Base-by-base conservation (phyloP, 1,140 invertebrate species). In the Myzus persicae region DNA sequence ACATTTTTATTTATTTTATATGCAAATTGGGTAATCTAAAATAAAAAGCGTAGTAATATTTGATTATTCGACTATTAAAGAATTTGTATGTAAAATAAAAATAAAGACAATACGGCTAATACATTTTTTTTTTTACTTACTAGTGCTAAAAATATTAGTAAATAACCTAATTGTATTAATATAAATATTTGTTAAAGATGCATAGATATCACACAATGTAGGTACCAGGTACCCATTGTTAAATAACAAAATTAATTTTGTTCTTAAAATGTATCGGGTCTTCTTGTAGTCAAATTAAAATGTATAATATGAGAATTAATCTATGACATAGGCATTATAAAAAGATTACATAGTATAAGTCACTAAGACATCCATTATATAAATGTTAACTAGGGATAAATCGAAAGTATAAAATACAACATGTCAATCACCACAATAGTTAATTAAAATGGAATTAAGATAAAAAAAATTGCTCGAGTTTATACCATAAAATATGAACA, bases 1-100 rank as follows among this genome's bases (percentile, higher is more conserved):
- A 87, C 59, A n/a, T 76, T 76, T 76, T 76, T 76, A 76, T 76
- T n/a, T 76, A 76, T 76, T 76, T 76, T 76, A n/a, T n/a, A 76
- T 76, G 59, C 31, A 76, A 76, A 76, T 76, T 76, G 20, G 31
- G n/a, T n/a, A n/a, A n/a, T 36, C 14, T 14, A 36, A 76, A n/a
- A 76, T n/a, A 59, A 67, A 67, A 67, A 67, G 11, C 59, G 9
- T 67, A 67, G 14, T n/a, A n/a, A 76, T n/a, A 76, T 76, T 76
- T 76, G 14, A 76, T n/a, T 76, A 76, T 76, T 76, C 11, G 31
- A 67, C 14, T 18, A n/a, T 76, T 5, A 76, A n/a, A 18, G n/a
- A n/a, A 67, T 20, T 76, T 18, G 4, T 36, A n/a, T 67, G 59
- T 67, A 31, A 67, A 67, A 76, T n/a, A 14, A n/a, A n/a, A 51